These are phyloP conservation scores for Strigamia transsilvanica DNA, from an alignment of 2,888 invertebrate genomes.

Conservation along the genomic window DNA sequence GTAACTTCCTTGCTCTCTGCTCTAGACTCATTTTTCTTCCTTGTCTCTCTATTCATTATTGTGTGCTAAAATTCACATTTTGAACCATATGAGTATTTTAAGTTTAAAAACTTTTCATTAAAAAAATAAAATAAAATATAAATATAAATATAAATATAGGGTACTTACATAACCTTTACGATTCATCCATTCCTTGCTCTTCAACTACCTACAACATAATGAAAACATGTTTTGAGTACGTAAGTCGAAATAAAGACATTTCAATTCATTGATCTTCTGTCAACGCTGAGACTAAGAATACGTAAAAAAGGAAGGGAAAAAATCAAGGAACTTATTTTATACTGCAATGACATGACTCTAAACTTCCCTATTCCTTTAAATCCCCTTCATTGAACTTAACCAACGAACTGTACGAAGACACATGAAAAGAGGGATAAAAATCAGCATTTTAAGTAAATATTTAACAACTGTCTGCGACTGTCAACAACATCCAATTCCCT, in stretches of 20 bases:
- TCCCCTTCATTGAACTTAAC: neutral
- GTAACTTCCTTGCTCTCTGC: too few relatives aligned
- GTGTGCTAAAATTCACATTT: too few relatives aligned
- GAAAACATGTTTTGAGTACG: neutral
- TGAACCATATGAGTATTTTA: too few relatives aligned
- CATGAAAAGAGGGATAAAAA: neutral
- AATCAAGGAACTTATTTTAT: conserved; percentile 9
- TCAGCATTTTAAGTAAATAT: conserved; percentile 11
- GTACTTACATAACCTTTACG: neutral
- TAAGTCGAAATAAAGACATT: neutral
- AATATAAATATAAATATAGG: neutral
- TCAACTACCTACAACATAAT: neutral
- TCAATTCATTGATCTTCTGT: conserved; percentile 20
- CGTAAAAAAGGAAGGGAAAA: neutral
- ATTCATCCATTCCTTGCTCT: conserved; percentile 4
- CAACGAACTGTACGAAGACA: neutral
- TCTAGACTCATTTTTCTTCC: too few relatives aligned
- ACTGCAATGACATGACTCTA: neutral
- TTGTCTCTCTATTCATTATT: too few relatives aligned
- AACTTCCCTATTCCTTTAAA: neutral
- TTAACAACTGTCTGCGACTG: neutral
- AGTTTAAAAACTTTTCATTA: neutral
- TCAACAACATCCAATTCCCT: conserved; percentile 11
- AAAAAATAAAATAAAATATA: neutral
- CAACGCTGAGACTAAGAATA: neutral